Percentiles rank a stretch among this genome's conserved stretches.
These are phyloP conservation scores for Calliphora vicina DNA, from an alignment of 1,140 invertebrate genomes.

Conservation along the genomic window DNA sequence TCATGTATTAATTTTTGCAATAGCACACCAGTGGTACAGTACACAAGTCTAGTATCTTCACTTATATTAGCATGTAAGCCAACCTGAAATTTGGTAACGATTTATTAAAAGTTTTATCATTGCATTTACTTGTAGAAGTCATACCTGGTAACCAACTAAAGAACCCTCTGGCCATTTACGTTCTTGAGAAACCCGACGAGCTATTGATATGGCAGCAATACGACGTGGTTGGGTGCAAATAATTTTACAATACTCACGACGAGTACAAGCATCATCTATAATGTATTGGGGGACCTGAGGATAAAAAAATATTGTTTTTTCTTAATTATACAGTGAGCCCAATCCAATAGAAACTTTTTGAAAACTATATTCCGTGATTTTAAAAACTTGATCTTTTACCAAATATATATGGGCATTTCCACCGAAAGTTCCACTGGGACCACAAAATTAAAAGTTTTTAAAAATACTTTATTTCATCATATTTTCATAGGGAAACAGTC, in stretches of 20 bases:
- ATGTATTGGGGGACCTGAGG: slow-evolving; percentile 84
- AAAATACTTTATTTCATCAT: no score
- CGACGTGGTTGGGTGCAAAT: slow-evolving; percentile 89
- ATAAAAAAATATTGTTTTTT: background rate
- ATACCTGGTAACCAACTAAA: slow-evolving; percentile 84
- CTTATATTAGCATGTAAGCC: slow-evolving; percentile 47
- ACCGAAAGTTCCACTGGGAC: no score
- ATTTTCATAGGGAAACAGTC: no score
- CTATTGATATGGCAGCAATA: slow-evolving; percentile 88
- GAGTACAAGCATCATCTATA: slow-evolving; percentile 77
- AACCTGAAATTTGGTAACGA: slow-evolving; percentile 59
- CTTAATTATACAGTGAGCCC: no score
- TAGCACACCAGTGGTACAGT: slow-evolving; percentile 85
- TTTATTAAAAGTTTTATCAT: background rate
- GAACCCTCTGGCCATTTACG: slow-evolving; percentile 79
- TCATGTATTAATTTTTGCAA: slow-evolving; percentile 76
- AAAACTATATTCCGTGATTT: no score
- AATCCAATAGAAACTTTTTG: no score
- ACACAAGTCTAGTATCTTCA: slow-evolving; percentile 81
- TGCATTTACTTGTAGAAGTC: background rate
- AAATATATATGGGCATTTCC: no score
- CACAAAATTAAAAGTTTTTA: no score
- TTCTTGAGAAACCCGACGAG: slow-evolving; percentile 84
- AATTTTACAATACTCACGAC: slow-evolving; percentile 72
- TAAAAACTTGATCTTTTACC: no score